A percentile compares a stretch with the other conserved stretches of the same genome.
phyloP scores from a whole-genome alignment of 1,140 invertebrate genomes.

The Akabosia matsudoensis region DNA sequence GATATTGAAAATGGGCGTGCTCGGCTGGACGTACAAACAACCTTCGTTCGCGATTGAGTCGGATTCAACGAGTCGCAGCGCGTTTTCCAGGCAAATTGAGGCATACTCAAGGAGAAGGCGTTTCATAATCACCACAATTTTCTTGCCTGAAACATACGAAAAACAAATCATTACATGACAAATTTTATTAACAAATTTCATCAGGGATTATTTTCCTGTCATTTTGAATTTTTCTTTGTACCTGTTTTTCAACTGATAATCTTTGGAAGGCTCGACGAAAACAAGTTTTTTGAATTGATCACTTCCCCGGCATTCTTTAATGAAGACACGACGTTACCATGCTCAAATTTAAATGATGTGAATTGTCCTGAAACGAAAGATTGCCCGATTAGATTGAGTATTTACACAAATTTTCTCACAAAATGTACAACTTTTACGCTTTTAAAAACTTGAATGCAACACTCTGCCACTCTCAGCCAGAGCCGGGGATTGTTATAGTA shows the following conservation, averaged over 20 bases:
- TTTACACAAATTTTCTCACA: slow-evolving; percentile 1
- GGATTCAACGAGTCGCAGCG: slow-evolving; percentile 60
- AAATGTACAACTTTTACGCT: slow-evolving; percentile 52
- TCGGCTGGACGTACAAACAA: slow-evolving; percentile 35
- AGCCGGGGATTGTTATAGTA: slow-evolving; percentile 83
- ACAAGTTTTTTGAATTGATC: slow-evolving; percentile 66
- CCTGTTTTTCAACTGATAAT: slow-evolving; percentile 59
- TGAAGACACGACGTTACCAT: slow-evolving; percentile 61
- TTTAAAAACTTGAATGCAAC: slow-evolving; percentile 73
- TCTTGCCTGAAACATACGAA: neutral
- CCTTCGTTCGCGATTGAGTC: slow-evolving; percentile 22
- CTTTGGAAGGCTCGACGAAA: slow-evolving; percentile 56
- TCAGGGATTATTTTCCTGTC: neutral
- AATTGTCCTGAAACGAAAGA: slow-evolving; percentile 65
- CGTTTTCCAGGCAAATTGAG: slow-evolving; percentile 80
- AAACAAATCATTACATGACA: neutral
- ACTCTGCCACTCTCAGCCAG: slow-evolving; percentile 90
- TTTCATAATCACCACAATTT: no score
- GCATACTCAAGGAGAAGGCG: slow-evolving; percentile 91
- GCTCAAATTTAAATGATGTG: slow-evolving; percentile 63
- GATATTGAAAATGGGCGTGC: slow-evolving; percentile 33
- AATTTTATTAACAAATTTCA: neutral
- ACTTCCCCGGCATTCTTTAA: slow-evolving; percentile 59
- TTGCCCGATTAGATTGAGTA: neutral
- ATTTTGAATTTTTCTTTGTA: slow-evolving; percentile 44